Evolutionary conservation across 2,888 invertebrate species (phyloP), one percentile per base, ranked within the genome.

Genomic region (Nemotelus nigrinus): DNA sequence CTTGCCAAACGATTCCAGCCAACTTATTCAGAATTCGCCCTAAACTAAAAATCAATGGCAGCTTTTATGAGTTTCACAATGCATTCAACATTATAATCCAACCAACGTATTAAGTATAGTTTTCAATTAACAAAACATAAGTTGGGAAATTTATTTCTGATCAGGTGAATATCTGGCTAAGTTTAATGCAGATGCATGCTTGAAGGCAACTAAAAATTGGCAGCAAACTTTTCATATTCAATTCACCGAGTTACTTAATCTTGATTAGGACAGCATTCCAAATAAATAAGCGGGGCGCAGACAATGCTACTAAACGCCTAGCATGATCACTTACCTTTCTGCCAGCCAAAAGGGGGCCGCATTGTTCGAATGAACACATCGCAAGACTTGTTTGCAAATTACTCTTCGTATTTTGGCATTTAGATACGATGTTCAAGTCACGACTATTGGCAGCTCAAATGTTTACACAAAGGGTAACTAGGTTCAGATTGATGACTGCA

Each of bases 391-490:
- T 53, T 74, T 63, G 74, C 63, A 74, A 74, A 74, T 74, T 63
- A 74, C 63, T 60, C 74, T 43, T 44, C 57, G 63, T 48, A 74
- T 63, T 74, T 74, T 74, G 74, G 74, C 74, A 74, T 74, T 74
- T 74, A 41, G 48, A 41, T 60, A 48, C 50, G 57, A 74, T 57
- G 63, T 44, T 48, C 50, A 6, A 74, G 74, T 74, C 74, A 74
- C 74, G 74, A 74, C n/a, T 74, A 48, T 74, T 74, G 63, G 60
- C 63, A 63, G 60, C 74, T 60, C 55, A 74, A 74, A 74, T 74
- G 60, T 74, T 74, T 74, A 63, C 60, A 39, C 74, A 74, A 74
- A 74, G 74, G 74, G 74, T 63, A 70, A 70, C 44, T 43, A 55
- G 41, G 70, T 43, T 63, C 25, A 53, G 70, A 70, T 70, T 55